These are phyloP conservation scores for Lasioglossum malachurum DNA, from an alignment of 2,888 invertebrate genomes.

Conservation along the genomic window DNA sequence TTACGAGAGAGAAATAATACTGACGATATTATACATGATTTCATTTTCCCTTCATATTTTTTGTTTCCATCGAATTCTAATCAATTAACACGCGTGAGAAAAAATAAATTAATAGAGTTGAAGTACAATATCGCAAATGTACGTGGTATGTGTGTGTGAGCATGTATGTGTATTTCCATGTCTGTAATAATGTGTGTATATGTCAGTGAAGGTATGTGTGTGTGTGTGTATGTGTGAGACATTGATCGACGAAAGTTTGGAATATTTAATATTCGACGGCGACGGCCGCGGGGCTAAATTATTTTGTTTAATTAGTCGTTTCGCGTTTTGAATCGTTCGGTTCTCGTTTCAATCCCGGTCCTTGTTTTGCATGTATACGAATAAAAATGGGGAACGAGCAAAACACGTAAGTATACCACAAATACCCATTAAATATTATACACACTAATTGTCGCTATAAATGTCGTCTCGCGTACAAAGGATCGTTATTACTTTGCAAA, in stretches of 20 bases:
- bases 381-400: slow-evolving; percentile 69
- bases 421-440: slow-evolving; percentile 75
- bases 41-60: slow-evolving; percentile 31
- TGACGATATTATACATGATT: slow-evolving; percentile 76
- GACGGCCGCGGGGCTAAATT: slow-evolving; percentile 37
- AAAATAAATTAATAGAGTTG: slow-evolving; percentile 72
- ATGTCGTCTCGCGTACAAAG: slow-evolving; percentile 74
- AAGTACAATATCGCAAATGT: slow-evolving; percentile 65
- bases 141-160: background rate
- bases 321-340: background rate
- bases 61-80: slow-evolving; percentile 9
- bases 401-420: slow-evolving; percentile 76
- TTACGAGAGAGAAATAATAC: slow-evolving; percentile 76
- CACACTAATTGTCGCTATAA: slow-evolving; percentile 74
- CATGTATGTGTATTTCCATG: background rate
- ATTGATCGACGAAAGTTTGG: slow-evolving; percentile 25
- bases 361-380: slow-evolving; percentile 13
- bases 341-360: background rate
- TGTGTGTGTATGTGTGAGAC: background rate
- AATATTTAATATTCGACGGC: slow-evolving; percentile 35
- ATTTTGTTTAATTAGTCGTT: slow-evolving; percentile 40
- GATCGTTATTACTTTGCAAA: slow-evolving; percentile 65
- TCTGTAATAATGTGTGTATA: slow-evolving; percentile 23
- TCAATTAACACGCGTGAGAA: slow-evolving; percentile 55
- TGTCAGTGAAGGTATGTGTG: background rate